Base-by-base conservation (phyloP, 2,113 vertebrate genomes). In the Hippocampus abdominalis region DNA sequence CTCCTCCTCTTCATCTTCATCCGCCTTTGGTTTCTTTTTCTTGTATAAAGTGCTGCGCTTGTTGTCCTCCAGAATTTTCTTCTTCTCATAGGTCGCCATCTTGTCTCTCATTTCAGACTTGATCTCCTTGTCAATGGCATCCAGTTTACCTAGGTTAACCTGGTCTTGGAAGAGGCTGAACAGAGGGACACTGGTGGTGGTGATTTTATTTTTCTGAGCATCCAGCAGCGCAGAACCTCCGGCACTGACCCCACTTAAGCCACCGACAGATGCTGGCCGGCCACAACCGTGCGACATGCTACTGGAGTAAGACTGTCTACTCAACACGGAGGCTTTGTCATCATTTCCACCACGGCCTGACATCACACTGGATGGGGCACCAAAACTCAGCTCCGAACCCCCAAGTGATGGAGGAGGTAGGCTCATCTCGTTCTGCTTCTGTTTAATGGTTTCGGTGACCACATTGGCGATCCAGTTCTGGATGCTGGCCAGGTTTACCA, bases 401-500 rank as follows among this genome's bases (percentile, higher is more conserved):
- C 81, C 84, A 2, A 73, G 66, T 3, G 94, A 96, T 0, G 93
- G 75, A 0, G 93, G 79, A 23, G 91, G 87, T 6, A 91, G 71
- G 60, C 89, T 92, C 88, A 96, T 92, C 73, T 98, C 97, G 1
- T 88, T 91, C 63, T 96, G 95, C 88, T 97, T 98, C 80, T 97
- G 95, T 64, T 94, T 94, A 8, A 99, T 94, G 0, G 96, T 97
- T 81, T 99, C 96, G 0, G 85, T 93, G 69, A 99, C 96, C 0
- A 99, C 95, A 0, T 86, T 96, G 32, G 96, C 93, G 0, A 99
- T 99, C 97, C 97, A 99, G 86, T 94, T 97, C 82, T 98, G 96
- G 80, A 98, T 97, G 70, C 92, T 94, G 56, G 94, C 90, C 11
- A 98, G 85, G 69, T 96, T 94, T 65, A 98, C 91, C 69, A 94